phyloP scores from a whole-genome alignment of 2,888 invertebrate genomes.

The Itoplectis maculator region DNA sequence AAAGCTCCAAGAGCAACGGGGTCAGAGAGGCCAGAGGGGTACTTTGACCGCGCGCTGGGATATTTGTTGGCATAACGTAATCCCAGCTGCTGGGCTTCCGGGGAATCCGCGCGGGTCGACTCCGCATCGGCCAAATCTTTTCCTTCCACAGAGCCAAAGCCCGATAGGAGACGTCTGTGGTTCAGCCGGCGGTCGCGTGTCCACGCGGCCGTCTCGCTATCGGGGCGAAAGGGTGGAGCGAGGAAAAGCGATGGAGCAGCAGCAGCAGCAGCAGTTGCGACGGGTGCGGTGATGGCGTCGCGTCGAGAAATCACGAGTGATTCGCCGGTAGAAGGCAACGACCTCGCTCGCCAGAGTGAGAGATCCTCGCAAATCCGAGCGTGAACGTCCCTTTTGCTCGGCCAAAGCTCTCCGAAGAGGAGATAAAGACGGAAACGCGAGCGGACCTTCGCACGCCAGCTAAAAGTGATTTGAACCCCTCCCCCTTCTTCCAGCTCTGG shows the following conservation, averaged over 20 bases:
- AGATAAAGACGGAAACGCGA: constrained; percentile 36
- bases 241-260: too few species aligned
- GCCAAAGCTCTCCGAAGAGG: constrained; percentile 32
- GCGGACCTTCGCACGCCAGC: not conserved
- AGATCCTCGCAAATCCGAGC: constrained; percentile 23
- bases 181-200: not conserved
- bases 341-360: constrained; percentile 32
- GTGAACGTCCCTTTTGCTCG: constrained; percentile 35
- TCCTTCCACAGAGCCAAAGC: not conserved
- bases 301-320: constrained; percentile 49
- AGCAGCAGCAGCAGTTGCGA: too few species aligned
- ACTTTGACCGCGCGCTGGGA: constrained; percentile 25
- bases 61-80: constrained; percentile 56
- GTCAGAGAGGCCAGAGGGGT: constrained; percentile 17
- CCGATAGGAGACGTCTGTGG: constrained; percentile 1
- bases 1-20: not conserved
- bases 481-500: too few species aligned
- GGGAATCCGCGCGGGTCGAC: constrained; percentile 5
- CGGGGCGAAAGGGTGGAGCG: constrained; percentile 9
- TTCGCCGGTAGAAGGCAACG: constrained; percentile 42
- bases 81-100: constrained; percentile 42
- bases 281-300: constrained; percentile 43
- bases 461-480: constrained; percentile 48
- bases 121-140: too few species aligned
- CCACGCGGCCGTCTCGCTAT: not conserved